Evolutionary conservation across 2,113 vertebrate genomes (phyloP).

Genomic region (Syngnathus typhle): DNA sequence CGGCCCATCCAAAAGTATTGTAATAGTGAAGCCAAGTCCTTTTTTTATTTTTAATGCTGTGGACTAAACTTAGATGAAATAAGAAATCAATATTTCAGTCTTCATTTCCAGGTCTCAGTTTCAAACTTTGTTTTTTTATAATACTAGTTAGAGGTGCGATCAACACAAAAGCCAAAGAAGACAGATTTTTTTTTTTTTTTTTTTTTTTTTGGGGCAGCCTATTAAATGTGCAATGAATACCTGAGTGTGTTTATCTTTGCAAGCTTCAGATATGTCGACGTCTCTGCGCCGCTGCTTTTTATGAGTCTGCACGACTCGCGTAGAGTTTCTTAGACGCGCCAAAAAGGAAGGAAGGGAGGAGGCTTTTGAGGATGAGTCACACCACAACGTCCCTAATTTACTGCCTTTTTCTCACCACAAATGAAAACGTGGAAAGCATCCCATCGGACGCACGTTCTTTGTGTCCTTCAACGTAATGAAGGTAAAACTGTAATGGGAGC

Average conservation of each 20-base stretch:
- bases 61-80: neutral
- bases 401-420: constrained; percentile 1
- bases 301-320: constrained; percentile 65
- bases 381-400: constrained; percentile 52
- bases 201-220: constrained; percentile 51
- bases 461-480: constrained; percentile 63
- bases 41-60: neutral
- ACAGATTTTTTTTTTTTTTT: constrained; percentile 46
- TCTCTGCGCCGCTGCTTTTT: constrained; percentile 69
- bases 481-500: constrained; percentile 58
- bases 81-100: neutral
- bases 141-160: neutral
- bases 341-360: constrained; percentile 35
- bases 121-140: neutral
- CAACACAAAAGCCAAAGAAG: constrained; percentile 25
- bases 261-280: constrained; percentile 72
- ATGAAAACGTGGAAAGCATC: neutral
- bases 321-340: constrained; percentile 65
- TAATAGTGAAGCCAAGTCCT: neutral
- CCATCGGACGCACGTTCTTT: constrained; percentile 7
- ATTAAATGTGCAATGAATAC: constrained; percentile 75
- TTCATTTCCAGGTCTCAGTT: neutral
- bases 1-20: neutral
- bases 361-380: constrained; percentile 29
- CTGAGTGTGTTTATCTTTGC: constrained; percentile 76